These are phyloP conservation scores for Dendrolimus houi DNA, from an alignment of 2,888 invertebrate genomes.

Conservation along the genomic window DNA sequence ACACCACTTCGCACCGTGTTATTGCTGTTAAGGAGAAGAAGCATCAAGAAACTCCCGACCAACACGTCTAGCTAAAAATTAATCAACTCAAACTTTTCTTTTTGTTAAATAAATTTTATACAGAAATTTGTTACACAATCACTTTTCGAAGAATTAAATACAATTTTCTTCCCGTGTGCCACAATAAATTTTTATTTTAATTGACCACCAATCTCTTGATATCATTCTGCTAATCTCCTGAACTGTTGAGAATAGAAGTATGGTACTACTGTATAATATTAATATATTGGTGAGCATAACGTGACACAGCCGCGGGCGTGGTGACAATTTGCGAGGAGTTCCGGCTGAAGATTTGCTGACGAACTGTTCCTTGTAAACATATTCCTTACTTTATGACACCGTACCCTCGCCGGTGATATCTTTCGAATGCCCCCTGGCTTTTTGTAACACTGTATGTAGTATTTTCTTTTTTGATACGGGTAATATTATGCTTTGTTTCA, in stretches of 20 bases:
- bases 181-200: too few species aligned
- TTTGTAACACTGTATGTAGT: not conserved
- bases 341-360: slow-evolving; percentile 54
- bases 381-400: slow-evolving; percentile 36
- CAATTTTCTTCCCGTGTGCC: too few species aligned
- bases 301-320: slow-evolving; percentile 49
- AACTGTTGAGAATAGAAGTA: not conserved
- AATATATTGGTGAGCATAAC: slow-evolving; percentile 41
- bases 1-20: too few species aligned
- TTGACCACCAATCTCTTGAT: too few species aligned
- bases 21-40: too few species aligned
- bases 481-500: not conserved
- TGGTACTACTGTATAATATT: not conserved
- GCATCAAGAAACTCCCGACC: too few species aligned
- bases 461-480: not conserved
- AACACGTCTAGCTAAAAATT: too few species aligned
- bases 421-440: slow-evolving; percentile 6
- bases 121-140: too few species aligned
- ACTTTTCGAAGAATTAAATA: too few species aligned
- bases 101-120: too few species aligned
- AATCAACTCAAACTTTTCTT: too few species aligned
- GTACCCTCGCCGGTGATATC: slow-evolving; percentile 16
- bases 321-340: slow-evolving; percentile 58
- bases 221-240: not conserved
- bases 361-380: slow-evolving; percentile 50